Conservation (phyloP, 2,888 invertebrate species). For the Erebia palarica region DNA sequence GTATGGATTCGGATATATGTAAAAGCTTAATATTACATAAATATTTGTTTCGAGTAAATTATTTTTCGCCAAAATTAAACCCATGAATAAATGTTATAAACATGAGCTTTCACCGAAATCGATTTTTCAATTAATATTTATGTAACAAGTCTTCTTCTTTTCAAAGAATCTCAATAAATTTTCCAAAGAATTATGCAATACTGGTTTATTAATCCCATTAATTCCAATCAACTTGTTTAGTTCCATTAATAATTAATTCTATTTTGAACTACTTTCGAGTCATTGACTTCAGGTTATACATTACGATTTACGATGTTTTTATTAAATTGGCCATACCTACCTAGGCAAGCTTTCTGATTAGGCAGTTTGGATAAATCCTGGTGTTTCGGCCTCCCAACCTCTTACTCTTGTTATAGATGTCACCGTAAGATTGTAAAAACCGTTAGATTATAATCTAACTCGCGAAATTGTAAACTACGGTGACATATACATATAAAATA, state of each 20-base stretch:
- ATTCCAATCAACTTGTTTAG: constrained; percentile 6
- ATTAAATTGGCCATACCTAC: no score
- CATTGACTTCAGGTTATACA: not conserved
- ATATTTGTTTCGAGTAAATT: not conserved
- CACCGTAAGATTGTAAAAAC: no score
- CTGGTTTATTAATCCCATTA: constrained; percentile 1
- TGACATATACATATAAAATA: no score
- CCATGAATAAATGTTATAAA: constrained; percentile 4
- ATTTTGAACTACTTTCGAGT: not conserved
- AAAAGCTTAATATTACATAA: no score
- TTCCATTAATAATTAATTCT: not conserved
- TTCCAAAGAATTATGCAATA: constrained; percentile 11
- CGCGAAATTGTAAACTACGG: no score
- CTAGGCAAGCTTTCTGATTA: no score
- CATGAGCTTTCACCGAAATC: constrained; percentile 16
- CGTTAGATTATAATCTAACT: no score
- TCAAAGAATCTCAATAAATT: constrained; percentile 7
- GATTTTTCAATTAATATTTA: constrained; percentile 1
- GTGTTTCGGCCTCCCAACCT: no score
- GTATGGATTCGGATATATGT: no score
- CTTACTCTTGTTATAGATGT: no score
- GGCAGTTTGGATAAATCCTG: no score
- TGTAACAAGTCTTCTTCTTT: not conserved
- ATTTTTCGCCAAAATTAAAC: not conserved
- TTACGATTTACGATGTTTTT: no score